Base-by-base conservation (phyloP, 2,888 invertebrate genomes). In the Ditylenchus weischeri region DNA sequence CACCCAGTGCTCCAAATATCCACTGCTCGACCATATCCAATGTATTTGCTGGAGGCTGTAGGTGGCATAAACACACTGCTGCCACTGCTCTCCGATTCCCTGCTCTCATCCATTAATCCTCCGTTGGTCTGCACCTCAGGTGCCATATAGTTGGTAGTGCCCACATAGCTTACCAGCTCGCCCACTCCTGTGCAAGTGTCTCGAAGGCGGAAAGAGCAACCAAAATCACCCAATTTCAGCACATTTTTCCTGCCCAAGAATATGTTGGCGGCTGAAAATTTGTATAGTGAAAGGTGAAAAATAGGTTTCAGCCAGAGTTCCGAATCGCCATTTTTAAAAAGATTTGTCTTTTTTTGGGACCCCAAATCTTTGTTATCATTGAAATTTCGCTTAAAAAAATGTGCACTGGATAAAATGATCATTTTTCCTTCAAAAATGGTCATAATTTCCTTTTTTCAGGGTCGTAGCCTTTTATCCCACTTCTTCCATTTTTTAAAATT, bases 81-180 rank as follows among this genome's bases (percentile, higher is more conserved):
- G 13, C 54, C 29, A 29, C n/a, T 54, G 54, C 54, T 54, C 21
- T 54, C 54, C 23, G 21, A 54, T 2, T 21, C n/a, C 15, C 54
- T 54, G 6, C 29, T 87, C 87, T 36, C 85, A 85, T 69, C 89
- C 88, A 29, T 89, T 89, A 43, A 76, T 76, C 65, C 63, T 21
- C 71, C 69, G 18, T 57, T 62, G 19, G 73, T 72, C 15, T 84
- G 69, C 84, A 93, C 91, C 85, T 94, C 94, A 0, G 94, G 94
- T 0, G 93, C 94, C 93, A 94, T 95, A 84, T 92, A 95, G 63
- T 93, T 92, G 86, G 92, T 91, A 0, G 94, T 94, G 73, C 63
- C 63, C 13, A 54, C 21, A 54, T 54, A 54, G 13, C 23, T 29
- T 11, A 54, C 29, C 36, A 71, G 29, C 60, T 71, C 72, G 49